Evolutionary conservation across 2,113 vertebrate species (phyloP).

Genomic region (Myotis lucifugus): DNA sequence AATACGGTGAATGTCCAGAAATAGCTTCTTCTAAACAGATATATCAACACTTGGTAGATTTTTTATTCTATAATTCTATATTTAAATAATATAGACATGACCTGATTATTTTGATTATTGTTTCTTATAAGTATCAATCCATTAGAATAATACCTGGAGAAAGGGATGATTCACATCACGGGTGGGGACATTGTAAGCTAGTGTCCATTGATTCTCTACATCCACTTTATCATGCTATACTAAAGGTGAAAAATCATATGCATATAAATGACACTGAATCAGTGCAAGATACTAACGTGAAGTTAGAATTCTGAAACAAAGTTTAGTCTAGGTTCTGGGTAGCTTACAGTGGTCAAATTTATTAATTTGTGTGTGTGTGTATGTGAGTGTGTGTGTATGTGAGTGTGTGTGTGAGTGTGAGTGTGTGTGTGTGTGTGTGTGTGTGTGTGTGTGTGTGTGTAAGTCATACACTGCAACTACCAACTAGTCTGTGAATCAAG

Average conservation of each 20-base stretch:
- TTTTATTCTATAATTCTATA: not conserved
- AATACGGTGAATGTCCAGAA: not conserved
- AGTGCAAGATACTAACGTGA: not conserved
- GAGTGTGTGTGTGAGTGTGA: not conserved
- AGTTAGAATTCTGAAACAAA: not conserved
- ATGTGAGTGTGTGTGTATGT: not conserved
- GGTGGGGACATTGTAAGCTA: not conserved
- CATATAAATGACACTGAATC: not conserved
- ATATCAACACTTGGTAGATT: not conserved
- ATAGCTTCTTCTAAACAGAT: not conserved
- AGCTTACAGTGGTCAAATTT: not conserved
- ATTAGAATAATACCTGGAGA: not conserved
- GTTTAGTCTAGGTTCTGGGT: not conserved
- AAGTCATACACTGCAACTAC: not conserved
- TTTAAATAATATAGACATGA: not conserved
- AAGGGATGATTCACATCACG: not conserved
- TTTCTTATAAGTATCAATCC: not conserved
- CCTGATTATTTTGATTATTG: not conserved
- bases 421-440: not conserved
- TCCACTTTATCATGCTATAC: not conserved
- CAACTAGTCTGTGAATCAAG: not conserved
- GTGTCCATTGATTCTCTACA: not conserved
- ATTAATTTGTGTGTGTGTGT: not conserved
- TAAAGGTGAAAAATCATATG: not conserved
- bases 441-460: not conserved